Base-by-base conservation (phyloP, 1,140 invertebrate genomes). In the Drosophila auraria region DNA sequence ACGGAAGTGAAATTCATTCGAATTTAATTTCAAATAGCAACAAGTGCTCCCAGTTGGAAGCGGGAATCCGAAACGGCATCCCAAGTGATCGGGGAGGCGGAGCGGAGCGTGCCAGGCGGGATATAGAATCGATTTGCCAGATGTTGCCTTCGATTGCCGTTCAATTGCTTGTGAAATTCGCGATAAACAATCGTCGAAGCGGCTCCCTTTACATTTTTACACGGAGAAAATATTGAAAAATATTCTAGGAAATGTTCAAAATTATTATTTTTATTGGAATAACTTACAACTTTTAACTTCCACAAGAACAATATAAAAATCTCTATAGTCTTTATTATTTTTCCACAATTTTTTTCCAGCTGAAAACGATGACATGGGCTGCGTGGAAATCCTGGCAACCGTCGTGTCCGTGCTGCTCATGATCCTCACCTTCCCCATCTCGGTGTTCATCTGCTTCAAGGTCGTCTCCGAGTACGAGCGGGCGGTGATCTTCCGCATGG, bases 401-500 rank as follows among this genome's bases (percentile, higher is more conserved):
- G 93, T 96, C 20, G 94, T 97, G 27, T 98, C 97, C 23, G 94
- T 97, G 72, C 84, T 97, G 23, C 92, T 98, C 12, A 94, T 98
- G 80, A 94, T 98, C 71, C 92, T 97, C 30, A 98, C 97, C 15
- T 95, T 98, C 66, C 97, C 97, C 9, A 96, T 98, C 83, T 97
- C 97, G 20, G 93, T 98, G 20, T 97, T 97, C 93, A 95, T 97
- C 93, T 97, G 96, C 92, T 97, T 97, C 92, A 98, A 98, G 95
- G 92, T 93, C 25, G 92, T 93, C n/a, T 91, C 92, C 33, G 97
- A 98, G 90, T 98, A 98, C 82, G 97, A 98, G 92, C 94, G 97
- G 68, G 97, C 97, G 2, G 97, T 98, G 7, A 98, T 98, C 93
- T 98, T 98, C 91, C 95, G 97, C 64, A 94, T 98, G 53, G 97